Percentiles rank a stretch among this genome's conserved stretches.
phyloP scores from a whole-genome alignment of 2,888 invertebrate genomes.

The Alcis repandata region DNA sequence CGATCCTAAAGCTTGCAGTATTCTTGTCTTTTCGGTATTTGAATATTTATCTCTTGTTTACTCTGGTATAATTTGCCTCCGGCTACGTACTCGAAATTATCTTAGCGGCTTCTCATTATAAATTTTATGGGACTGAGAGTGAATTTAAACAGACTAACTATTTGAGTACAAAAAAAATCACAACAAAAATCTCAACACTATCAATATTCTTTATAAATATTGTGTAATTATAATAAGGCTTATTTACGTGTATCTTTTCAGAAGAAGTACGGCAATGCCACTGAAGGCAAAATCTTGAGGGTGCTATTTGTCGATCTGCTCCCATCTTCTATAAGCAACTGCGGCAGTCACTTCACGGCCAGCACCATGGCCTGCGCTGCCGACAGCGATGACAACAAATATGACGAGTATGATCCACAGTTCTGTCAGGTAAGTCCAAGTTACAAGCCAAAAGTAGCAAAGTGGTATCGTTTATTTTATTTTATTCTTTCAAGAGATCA shows the following conservation, averaged over 20 bases:
- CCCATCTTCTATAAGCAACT: slow-evolving; percentile 55
- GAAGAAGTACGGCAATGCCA: slow-evolving; percentile 55
- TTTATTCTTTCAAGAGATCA: too few species aligned
- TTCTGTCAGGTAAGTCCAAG: slow-evolving; percentile 65
- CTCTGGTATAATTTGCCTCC: too few species aligned
- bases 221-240: neutral
- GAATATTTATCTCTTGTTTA: neutral
- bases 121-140: too few species aligned
- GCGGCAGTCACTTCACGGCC: slow-evolving; percentile 64
- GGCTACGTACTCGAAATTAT: too few species aligned
- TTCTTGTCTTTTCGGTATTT: slow-evolving; percentile 69
- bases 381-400: slow-evolving; percentile 61
- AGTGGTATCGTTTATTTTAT: too few species aligned
- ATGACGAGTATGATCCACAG: slow-evolving; percentile 51
- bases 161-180: too few species aligned
- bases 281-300: slow-evolving; percentile 63
- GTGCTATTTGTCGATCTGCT: slow-evolving; percentile 65
- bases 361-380: slow-evolving; percentile 69
- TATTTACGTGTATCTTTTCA: slow-evolving; percentile 34
- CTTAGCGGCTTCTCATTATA: too few species aligned
- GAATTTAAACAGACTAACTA: too few species aligned
- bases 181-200: too few species aligned
- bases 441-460: too few species aligned
- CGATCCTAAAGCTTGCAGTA: slow-evolving; percentile 62
- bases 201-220: neutral